Percentiles rank a stretch among this genome's conserved stretches.
These are phyloP conservation scores for Rhinella marina DNA, from an alignment of 2,797 vertebrate genomes.

Conservation along the genomic window DNA sequence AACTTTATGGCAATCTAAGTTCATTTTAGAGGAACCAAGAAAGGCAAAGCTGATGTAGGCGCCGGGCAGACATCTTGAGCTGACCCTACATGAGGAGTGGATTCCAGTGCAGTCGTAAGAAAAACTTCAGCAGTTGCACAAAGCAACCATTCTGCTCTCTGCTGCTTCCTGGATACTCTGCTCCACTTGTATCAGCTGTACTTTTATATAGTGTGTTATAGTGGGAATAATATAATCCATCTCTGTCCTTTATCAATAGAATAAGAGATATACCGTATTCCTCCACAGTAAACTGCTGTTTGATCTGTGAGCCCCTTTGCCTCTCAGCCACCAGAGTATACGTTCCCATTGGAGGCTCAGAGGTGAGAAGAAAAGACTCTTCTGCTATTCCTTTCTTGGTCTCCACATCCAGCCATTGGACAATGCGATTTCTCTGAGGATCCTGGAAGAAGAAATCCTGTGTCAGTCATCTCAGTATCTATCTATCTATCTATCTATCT, in stretches of 20 bases:
- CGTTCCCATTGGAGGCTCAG: conserved; percentile 70
- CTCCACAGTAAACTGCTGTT: conserved; percentile 69
- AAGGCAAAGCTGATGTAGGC: too few species aligned
- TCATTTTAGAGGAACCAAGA: too few species aligned
- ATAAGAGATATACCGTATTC: conserved; percentile 68
- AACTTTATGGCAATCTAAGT: too few species aligned
- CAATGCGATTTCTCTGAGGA: conserved; percentile 72
- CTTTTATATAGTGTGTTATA: neutral
- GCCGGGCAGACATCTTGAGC: too few species aligned
- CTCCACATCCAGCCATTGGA: conserved; percentile 73
- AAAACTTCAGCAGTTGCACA: too few species aligned
- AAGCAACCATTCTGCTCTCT: too few species aligned
- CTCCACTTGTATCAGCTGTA: too few species aligned
- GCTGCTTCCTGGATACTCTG: neutral
- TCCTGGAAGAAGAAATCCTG: conserved; percentile 67
- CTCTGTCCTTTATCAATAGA: neutral
- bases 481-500: too few species aligned
- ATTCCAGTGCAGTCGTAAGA: too few species aligned
- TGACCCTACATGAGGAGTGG: too few species aligned
- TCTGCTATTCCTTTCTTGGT: conserved; percentile 69
- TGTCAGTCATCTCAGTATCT: neutral
- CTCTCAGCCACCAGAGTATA: conserved; percentile 66
- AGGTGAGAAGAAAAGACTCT: conserved; percentile 69
- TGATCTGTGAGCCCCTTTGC: conserved; percentile 62
- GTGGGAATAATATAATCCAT: neutral